phyloP scores from a whole-genome alignment of 2,888 invertebrate genomes.

The Drosophila rubida region DNA sequence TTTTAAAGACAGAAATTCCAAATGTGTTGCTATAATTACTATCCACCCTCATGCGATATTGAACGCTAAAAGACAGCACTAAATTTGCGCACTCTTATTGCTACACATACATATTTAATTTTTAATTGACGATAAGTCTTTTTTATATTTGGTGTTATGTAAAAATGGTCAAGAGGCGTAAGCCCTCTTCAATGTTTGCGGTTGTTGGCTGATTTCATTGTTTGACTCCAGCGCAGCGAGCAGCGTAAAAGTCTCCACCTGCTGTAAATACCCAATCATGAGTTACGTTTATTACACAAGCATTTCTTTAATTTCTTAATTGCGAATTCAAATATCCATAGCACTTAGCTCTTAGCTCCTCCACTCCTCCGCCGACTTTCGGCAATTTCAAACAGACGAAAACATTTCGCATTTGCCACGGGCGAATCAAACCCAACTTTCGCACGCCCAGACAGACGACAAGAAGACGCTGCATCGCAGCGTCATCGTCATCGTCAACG shows the following conservation, averaged over 20 bases:
- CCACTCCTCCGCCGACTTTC: constrained; percentile 12
- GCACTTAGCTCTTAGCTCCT: constrained; percentile 11
- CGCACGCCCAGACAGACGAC: constrained; percentile 34
- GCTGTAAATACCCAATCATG: constrained; percentile 19
- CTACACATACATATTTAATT: too few species aligned
- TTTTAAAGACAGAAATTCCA: too few species aligned
- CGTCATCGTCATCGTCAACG: too few species aligned
- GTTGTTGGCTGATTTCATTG: neutral
- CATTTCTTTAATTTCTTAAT: constrained; percentile 29
- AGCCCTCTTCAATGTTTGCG: neutral
- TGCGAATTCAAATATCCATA: constrained; percentile 27
- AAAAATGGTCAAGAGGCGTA: too few species aligned
- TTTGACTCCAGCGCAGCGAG: neutral
- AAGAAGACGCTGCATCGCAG: constrained; percentile 28
- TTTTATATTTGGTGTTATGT: too few species aligned
- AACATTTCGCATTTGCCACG: constrained; percentile 19
- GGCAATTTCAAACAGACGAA: constrained; percentile 17
- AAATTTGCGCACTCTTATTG: too few species aligned
- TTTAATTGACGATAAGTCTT: too few species aligned
- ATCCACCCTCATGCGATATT: too few species aligned
- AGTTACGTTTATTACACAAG: constrained; percentile 13
- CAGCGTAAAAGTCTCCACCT: constrained; percentile 31
- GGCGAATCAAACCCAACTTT: constrained; percentile 35
- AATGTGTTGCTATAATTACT: too few species aligned
- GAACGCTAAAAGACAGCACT: too few species aligned